Evolutionary conservation across 1,140 invertebrate genomes (phyloP), one percentile per base, ranked within the genome.

Genomic region (Tetragnatha versicolor): DNA sequence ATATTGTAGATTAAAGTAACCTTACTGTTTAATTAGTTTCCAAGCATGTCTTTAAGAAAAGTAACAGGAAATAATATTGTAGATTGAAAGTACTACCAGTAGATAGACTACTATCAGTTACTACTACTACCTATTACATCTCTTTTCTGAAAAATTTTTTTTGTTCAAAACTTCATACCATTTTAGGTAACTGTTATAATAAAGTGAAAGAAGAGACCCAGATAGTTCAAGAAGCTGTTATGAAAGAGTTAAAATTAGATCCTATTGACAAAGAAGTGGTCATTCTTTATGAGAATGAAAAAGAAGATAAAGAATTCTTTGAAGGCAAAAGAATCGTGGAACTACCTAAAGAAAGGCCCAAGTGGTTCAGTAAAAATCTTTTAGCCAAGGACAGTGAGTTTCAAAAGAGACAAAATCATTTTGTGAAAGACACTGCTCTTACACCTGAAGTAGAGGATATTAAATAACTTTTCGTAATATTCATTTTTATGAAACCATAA

Each of bases 231-330:
- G 87, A 91, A 7, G 88, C 90, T 81, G 94, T 96, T 80, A 85
- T 90, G 83, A 85, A 90, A 49, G 88, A 92, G 82, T 85, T 94
- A 14, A 90, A 90, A 60, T 61, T 81, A 3, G 76, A 82, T 49
- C 92, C 93, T 5, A 88, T 95, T 53, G 92, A 95, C 84, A 88
- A 93, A 84, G 93, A 96, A 85, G 91, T 97, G 2, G 87, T 94
- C 53, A 91, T 96, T 5, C 83, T 95, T 1, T 97, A 96, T 85
- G 88, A 94, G 84, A 91, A 91, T 66, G 94, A 96, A 85, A 90
- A 88, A 22, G 85, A 90, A 37, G 77, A 84, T 17, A 37, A n/a
- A 9, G 27, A 66, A 22, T 27, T 12, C 3, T 77, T 51, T 53
- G 22, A 51, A 42, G 73, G 73, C n/a, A 92, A 92, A 84, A 86